Base-by-base conservation (phyloP, 2,113 vertebrate species). In the Ranitomeya variabilis region DNA sequence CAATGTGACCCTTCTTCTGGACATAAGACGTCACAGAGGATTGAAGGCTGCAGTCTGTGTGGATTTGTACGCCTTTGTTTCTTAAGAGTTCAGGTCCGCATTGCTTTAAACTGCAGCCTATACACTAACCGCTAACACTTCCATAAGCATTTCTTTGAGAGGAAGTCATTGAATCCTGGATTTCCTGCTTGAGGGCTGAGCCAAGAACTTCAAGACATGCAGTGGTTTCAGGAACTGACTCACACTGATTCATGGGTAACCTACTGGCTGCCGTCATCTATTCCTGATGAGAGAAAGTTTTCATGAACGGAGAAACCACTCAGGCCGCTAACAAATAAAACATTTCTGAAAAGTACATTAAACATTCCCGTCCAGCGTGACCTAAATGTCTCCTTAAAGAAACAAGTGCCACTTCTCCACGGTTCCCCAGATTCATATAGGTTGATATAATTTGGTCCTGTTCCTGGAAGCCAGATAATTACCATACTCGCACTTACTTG, bases 191-290 rank as follows among this genome's bases (percentile, higher is more conserved):
- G 96, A 94, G 94, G 95, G 94, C 93, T 94, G 93, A 95, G 97
- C 96, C 96, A 97, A 97, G 95, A 97, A 96, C 95, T 95, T 92
- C 91, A 96, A 96, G 95, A 95, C 95, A 96, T 96, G 95, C 96
- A 96, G 96, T 95, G 96, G 96, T 97, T 97, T 97, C 95, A 97
- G 96, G 97, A 98, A 97, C 95, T 97, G 97, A 99, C 94, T 98
- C 97, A 97, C 97, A 95, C 96, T 97, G 96, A 98, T 96, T 98
- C 95, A 97, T 94, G 95, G 93, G 94, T 95, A 95, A 95, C 93
- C 97, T 95, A 95, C 95, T 95, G 94, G 93, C 94, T 96, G 95
- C 95, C 95, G 94, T 95, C 77, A 94, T 94, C 93, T 19, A 82
- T 92, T 94, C 95, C 93, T 94, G 94, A 96, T 94, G 95, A 95